A percentile compares a stretch with the other conserved stretches of the same genome.
Conservation (phyloP, 53 echinoderm and acorn worm species). For the Actinopyga echinites region DNA sequence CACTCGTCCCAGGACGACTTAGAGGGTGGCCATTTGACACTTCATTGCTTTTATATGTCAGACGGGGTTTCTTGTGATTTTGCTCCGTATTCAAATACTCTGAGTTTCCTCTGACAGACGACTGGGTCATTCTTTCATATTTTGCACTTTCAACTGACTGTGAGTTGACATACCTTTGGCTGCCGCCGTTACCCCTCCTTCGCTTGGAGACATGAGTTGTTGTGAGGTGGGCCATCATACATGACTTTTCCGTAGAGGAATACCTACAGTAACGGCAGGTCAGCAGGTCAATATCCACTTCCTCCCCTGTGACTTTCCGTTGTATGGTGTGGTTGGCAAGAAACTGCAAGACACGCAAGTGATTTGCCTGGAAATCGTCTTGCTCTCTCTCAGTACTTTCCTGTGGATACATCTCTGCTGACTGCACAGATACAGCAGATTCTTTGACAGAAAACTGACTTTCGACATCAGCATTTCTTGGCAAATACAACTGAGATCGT, state of each 20-base stretch:
- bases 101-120: too few species aligned
- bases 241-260: slow-evolving; percentile 35
- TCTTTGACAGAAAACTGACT: background rate
- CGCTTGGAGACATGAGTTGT: slow-evolving; percentile 36
- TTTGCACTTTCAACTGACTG: too few species aligned
- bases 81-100: too few species aligned
- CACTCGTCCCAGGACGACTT: too few species aligned
- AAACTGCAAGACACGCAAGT: slow-evolving; percentile 28
- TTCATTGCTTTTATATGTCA: too few species aligned
- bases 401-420: background rate
- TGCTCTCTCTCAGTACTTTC: background rate
- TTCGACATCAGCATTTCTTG: background rate
- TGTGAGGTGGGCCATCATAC: slow-evolving; percentile 39
- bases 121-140: too few species aligned
- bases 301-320: slow-evolving; percentile 5
- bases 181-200: background rate
- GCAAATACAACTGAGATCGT: background rate
- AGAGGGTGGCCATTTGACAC: too few species aligned
- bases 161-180: background rate
- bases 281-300: slow-evolving; percentile 17
- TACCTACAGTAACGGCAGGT: slow-evolving; percentile 40
- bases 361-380: slow-evolving; percentile 8
- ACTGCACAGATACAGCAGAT: background rate
- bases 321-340: slow-evolving; percentile 23
- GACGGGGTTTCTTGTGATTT: too few species aligned